phyloP scores from a whole-genome alignment of 2,797 vertebrate genomes.

The Carduelis carduelis region DNA sequence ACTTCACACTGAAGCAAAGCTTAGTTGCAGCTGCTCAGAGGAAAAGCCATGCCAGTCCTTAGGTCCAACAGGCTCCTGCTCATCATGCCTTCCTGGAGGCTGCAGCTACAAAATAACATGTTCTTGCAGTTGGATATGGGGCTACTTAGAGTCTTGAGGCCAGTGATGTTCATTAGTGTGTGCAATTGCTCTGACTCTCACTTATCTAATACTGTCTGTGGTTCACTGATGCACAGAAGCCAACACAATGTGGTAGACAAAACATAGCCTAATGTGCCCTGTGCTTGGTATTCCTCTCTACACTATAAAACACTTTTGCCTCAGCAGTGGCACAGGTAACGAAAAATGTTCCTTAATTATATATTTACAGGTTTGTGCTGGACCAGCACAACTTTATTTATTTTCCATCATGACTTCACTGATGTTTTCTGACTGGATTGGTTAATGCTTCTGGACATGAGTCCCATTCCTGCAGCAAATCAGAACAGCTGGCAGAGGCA shows the following conservation, averaged over 20 bases:
- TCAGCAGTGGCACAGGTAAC: not conserved
- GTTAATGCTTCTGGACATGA: not conserved
- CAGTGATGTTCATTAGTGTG: not conserved
- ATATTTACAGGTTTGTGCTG: not conserved
- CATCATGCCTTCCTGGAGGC: not conserved
- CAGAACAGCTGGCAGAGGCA: not conserved
- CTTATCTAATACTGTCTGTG: not conserved
- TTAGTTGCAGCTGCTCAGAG: not conserved
- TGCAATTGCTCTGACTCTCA: not conserved
- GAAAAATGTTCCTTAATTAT: not conserved
- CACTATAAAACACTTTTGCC: not conserved
- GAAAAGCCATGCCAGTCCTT: not conserved
- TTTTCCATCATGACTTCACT: not conserved
- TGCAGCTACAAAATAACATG: not conserved
- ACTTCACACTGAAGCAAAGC: not conserved
- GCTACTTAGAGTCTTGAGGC: not conserved
- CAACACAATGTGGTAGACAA: not conserved
- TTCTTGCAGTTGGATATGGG: not conserved
- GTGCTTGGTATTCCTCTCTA: not conserved
- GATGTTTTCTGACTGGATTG: not conserved
- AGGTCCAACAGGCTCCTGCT: not conserved
- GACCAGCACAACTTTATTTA: not conserved
- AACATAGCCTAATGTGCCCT: not conserved
- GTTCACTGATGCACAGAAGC: not conserved
- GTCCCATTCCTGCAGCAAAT: not conserved